phyloP scores from a whole-genome alignment of 2,113 vertebrate species.

The Urocitellus parryii region DNA sequence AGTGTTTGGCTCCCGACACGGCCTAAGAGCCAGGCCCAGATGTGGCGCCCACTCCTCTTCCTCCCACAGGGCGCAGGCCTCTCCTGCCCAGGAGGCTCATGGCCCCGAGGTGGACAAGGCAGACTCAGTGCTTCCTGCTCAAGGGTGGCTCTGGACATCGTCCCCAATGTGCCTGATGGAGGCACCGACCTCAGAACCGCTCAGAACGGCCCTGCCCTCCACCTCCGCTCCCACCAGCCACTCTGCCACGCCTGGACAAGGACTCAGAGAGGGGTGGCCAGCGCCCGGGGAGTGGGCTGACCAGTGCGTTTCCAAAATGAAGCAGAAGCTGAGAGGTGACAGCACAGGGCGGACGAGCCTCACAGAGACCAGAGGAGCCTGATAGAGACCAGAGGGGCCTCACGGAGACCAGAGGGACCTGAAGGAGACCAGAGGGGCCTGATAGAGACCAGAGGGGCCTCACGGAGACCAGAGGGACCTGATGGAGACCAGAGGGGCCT shows the following conservation, averaged over 20 bases:
- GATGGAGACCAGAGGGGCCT: no score
- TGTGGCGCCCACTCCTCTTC: neutral
- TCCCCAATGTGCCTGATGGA: neutral
- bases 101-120: neutral
- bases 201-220: neutral
- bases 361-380: no score
- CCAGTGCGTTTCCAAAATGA: neutral
- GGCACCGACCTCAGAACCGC: neutral
- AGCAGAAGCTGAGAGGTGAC: neutral
- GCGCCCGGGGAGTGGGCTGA: neutral
- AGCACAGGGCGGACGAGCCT: neutral
- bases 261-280: fast-evolving
- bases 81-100: neutral
- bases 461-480: no score
- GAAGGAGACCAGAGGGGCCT: fast-evolving
- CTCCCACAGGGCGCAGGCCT: neutral
- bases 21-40: no score
- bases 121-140: neutral
- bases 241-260: fast-evolving
- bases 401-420: no score
- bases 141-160: neutral
- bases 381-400: no score
- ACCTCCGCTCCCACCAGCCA: neutral
- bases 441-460: no score
- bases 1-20: fast-evolving